Evolutionary conservation across 2,888 invertebrate species (phyloP).

Genomic region (Theodoxus fluviatilis): DNA sequence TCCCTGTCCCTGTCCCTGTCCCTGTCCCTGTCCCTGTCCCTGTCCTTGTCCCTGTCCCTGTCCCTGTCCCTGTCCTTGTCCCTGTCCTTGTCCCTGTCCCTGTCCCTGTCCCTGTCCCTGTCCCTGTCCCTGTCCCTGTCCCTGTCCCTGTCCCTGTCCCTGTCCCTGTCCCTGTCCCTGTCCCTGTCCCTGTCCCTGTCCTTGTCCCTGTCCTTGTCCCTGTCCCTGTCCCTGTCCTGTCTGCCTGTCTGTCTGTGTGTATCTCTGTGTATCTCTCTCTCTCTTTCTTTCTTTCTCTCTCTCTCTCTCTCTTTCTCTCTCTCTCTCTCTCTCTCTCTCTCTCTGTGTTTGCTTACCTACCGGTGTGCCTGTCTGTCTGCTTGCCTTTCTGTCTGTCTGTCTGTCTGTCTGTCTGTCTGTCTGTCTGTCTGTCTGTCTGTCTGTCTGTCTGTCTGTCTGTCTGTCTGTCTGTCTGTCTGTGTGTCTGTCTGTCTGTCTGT

Average conservation of each 20-base stretch:
- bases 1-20: too few relatives aligned
- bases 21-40: too few relatives aligned
- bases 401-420: neutral
- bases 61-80: too few relatives aligned
- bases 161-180: too few relatives aligned
- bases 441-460: constrained; percentile 7
- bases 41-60: too few relatives aligned
- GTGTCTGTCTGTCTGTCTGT: neutral
- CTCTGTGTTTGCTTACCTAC: too few relatives aligned
- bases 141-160: too few relatives aligned
- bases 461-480: neutral
- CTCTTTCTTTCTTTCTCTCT: constrained; percentile 19
- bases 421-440: constrained; percentile 4
- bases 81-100: too few relatives aligned
- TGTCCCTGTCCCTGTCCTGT: neutral
- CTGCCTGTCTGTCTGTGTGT: neutral
- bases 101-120: too few relatives aligned
- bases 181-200: too few relatives aligned
- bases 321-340: constrained; percentile 18
- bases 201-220: too few relatives aligned
- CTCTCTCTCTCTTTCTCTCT: constrained; percentile 21
- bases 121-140: too few relatives aligned
- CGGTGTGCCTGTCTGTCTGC: neutral
- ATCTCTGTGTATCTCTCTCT: neutral
- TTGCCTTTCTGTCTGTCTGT: neutral